Evolutionary conservation across 2,888 invertebrate genomes (phyloP), one percentile per base, ranked within the genome.

Genomic region (Criorhina ranunculi): DNA sequence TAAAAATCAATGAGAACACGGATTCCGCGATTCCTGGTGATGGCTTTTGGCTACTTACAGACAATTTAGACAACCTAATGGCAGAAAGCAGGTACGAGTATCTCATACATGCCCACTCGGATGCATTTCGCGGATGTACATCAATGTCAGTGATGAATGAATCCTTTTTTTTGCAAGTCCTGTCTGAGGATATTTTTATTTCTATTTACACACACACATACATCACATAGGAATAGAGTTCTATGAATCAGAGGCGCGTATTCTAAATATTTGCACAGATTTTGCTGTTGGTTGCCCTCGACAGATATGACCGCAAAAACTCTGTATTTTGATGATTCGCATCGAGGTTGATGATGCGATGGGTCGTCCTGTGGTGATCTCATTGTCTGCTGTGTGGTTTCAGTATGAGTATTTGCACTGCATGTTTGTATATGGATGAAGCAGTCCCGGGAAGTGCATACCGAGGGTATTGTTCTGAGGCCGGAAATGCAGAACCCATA

Each of bases 401-500:
- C 64, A 40, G 55, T 67, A 69, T 37, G 44, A 64, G 37, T 83
- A 79, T 79, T 83, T 79, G 79, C 75, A 69, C 72, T 73, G 53
- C 76, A 15, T 80, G 79, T 80, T 75, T 80, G 80, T 66, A 64
- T 76, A 51, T 66, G 60, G 59, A 70, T 53, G 64, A 59, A 62
- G 31, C 62, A 51, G 40, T 35, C 19, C 24, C 33, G 55, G 79
- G 40, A 49, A 70, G 49, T 79, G 75, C 51, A 72, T 66, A 42
- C 66, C 64, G 51, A 72, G 33, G 35, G 72, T 66, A 85, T 85
- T 80, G 80, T 85, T 66, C 64, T 59, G 37, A 86, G 49, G 59
- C 86, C 86, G 86, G 86, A 86, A 86, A 81, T 80, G 76, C 76
- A 76, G 70, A 85, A 85, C 86, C 72, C 81, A 80, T 73, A 77